phyloP scores from a whole-genome alignment of 2,888 invertebrate genomes.

The Onchidella celtica region DNA sequence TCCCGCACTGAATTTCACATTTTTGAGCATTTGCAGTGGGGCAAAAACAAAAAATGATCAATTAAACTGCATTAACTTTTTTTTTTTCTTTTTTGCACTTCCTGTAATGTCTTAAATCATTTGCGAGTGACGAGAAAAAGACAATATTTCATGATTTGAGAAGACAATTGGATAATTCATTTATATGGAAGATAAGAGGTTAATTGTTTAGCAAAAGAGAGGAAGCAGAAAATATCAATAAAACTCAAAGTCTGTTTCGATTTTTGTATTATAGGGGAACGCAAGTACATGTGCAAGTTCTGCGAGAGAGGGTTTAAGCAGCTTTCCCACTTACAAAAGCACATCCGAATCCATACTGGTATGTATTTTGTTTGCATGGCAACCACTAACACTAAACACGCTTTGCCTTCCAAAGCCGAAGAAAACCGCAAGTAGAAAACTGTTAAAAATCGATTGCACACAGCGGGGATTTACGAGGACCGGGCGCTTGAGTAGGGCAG shows the following conservation, averaged over 20 bases:
- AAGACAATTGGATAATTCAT: neutral
- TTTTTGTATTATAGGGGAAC: slow-evolving; percentile 76
- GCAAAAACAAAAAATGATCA: neutral
- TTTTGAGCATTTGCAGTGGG: neutral
- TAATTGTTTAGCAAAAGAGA: neutral
- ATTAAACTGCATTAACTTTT: no score
- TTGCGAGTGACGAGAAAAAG: neutral
- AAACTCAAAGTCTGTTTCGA: slow-evolving; percentile 43
- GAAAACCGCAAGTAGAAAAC: no score
- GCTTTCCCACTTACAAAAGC: slow-evolving; percentile 97
- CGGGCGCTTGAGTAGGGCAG: no score
- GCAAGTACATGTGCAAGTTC: slow-evolving; percentile 98
- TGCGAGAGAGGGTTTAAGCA: slow-evolving; percentile 98
- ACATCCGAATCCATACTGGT: slow-evolving; percentile 97
- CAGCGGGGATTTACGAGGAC: no score
- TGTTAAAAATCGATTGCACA: no score
- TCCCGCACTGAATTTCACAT: no score
- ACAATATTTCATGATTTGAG: neutral
- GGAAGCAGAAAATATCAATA: no score
- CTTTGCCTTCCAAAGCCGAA: no score
- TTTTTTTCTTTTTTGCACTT: neutral
- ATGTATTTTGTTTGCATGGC: slow-evolving; percentile 37
- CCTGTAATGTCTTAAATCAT: no score
- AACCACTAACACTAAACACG: neutral
- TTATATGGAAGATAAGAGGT: neutral